Evolutionary conservation across 2,113 vertebrate genomes (phyloP).

Genomic region (Balaenoptera acutorostrata): DNA sequence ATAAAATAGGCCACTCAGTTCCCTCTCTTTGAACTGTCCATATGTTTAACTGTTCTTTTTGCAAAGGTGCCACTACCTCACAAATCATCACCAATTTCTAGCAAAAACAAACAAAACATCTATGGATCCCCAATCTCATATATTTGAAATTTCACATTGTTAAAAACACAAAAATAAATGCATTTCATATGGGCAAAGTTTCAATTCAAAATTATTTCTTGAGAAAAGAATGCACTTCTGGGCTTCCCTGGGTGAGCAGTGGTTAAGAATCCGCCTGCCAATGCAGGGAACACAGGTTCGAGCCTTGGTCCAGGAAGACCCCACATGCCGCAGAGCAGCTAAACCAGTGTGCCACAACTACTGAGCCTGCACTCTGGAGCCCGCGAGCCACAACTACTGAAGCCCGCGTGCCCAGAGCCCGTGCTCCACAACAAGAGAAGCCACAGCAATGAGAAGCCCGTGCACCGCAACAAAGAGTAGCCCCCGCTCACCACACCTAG

Average conservation of each 20-base stretch:
- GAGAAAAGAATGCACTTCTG: neutral
- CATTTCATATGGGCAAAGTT: neutral
- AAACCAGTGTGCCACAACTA: too few relatives aligned
- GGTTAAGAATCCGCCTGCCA: too few relatives aligned
- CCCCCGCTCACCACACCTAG: too few relatives aligned
- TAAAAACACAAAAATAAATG: neutral
- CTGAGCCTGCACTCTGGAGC: too few relatives aligned
- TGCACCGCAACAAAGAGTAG: too few relatives aligned
- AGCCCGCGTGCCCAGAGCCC: accelerated
- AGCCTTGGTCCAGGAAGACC: too few relatives aligned
- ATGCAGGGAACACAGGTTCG: too few relatives aligned
- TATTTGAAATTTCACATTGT: neutral
- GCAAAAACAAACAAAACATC: neutral
- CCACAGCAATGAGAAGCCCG: too few relatives aligned
- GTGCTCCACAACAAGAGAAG: too few relatives aligned
- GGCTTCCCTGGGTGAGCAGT: too few relatives aligned
- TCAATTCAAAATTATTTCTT: neutral
- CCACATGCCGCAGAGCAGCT: too few relatives aligned
- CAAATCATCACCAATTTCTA: neutral
- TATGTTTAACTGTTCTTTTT: neutral
- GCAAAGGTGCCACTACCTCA: neutral
- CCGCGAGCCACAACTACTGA: too few relatives aligned
- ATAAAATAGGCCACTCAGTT: neutral
- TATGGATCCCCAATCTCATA: neutral
- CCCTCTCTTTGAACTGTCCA: neutral